These are phyloP conservation scores for Rallus limicola DNA, from an alignment of 2,113 vertebrate species.

Conservation along the genomic window DNA sequence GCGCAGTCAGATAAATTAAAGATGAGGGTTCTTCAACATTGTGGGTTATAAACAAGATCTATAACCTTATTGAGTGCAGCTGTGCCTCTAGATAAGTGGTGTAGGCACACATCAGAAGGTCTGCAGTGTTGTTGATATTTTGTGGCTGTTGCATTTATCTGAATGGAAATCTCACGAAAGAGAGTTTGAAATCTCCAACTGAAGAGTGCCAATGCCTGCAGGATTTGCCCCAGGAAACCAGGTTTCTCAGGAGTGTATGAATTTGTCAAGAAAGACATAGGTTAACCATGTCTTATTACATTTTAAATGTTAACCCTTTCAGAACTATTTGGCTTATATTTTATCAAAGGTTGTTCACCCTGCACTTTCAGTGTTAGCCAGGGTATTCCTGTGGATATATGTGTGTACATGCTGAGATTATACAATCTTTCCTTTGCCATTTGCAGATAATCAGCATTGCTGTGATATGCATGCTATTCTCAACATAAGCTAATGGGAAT, in stretches of 20 bases:
- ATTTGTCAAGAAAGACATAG: neutral
- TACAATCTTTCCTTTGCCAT: neutral
- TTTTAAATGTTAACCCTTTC: neutral
- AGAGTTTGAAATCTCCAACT: conserved; percentile 12
- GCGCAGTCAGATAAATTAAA: conserved; percentile 51
- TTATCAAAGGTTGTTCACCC: neutral
- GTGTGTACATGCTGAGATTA: neutral
- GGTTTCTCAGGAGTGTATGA: neutral
- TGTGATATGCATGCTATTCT: neutral
- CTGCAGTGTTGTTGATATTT: neutral
- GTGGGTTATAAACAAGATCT: conserved; percentile 61
- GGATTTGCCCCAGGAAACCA: conserved; percentile 3
- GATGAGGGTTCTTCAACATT: conserved; percentile 45
- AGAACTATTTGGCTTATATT: neutral
- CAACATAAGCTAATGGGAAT: neutral
- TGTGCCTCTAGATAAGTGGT: conserved; percentile 58
- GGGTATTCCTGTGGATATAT: neutral
- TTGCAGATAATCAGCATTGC: neutral
- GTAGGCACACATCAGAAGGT: conserved; percentile 30
- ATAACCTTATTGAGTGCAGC: conserved; percentile 47
- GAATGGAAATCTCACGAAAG: conserved; percentile 36
- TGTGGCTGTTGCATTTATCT: conserved; percentile 47
- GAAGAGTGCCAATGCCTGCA: neutral
- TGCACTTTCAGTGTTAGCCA: neutral
- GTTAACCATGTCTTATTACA: neutral